These are phyloP conservation scores for Hylyphantes graminicola DNA, from an alignment of 1,140 invertebrate genomes.

Conservation along the genomic window DNA sequence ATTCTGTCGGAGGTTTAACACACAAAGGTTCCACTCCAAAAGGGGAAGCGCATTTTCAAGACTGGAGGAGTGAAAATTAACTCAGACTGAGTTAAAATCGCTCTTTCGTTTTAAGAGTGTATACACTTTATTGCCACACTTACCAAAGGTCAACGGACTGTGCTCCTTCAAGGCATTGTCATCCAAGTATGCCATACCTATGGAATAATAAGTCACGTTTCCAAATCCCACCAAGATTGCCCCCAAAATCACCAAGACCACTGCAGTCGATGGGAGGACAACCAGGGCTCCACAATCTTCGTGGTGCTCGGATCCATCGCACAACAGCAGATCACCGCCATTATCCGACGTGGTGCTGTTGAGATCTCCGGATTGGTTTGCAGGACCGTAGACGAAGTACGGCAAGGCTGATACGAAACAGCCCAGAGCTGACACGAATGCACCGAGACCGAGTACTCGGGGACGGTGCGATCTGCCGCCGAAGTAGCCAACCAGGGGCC, in stretches of 20 bases:
- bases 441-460: conserved; percentile 77
- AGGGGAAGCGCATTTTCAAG: too few relatives aligned
- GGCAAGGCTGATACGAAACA: conserved; percentile 76
- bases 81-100: too few relatives aligned
- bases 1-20: too few relatives aligned
- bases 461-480: conserved; percentile 76
- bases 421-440: conserved; percentile 76
- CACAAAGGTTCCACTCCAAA: too few relatives aligned
- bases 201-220: conserved; percentile 56
- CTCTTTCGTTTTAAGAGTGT: too few relatives aligned
- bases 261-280: not conserved
- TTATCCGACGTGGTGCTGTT: not conserved
- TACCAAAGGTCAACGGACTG: conserved; percentile 62
- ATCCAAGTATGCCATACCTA: conserved; percentile 65
- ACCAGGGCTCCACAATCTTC: not conserved
- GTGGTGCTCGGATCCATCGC: not conserved
- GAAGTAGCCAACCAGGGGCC: conserved; percentile 75
- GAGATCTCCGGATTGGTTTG: not conserved
- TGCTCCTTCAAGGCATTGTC: conserved; percentile 66
- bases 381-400: conserved; percentile 76
- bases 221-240: conserved; percentile 60
- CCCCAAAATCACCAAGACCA: conserved; percentile 43
- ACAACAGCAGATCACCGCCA: not conserved
- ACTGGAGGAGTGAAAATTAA: too few relatives aligned
- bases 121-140: too few relatives aligned